Evolutionary conservation across 2,888 invertebrate genomes (phyloP).

Genomic region (Galeopsomyia nigrocyanea): DNA sequence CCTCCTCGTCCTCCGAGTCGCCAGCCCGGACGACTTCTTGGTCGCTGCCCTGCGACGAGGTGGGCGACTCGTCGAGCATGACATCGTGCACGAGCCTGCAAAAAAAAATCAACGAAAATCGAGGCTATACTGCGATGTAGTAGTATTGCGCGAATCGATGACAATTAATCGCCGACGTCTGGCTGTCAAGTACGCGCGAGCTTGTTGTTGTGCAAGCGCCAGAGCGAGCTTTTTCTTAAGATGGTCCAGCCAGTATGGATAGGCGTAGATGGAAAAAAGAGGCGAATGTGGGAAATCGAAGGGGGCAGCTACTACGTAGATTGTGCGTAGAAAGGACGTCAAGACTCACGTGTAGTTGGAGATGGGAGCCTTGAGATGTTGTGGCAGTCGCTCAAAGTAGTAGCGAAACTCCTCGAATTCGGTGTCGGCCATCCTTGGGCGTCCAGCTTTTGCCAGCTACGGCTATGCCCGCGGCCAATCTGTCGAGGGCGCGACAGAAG

Average conservation of each 20-base stretch:
- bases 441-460: neutral
- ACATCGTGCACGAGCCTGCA: constrained; percentile 87
- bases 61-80: constrained; percentile 84
- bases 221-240: too few relatives aligned
- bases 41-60: constrained; percentile 76
- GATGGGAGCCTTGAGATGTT: constrained; percentile 82
- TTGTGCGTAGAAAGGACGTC: too few relatives aligned
- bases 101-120: constrained; percentile 46
- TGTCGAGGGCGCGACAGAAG: neutral
- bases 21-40: constrained; percentile 55
- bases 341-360: constrained; percentile 91
- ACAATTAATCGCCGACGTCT: too few relatives aligned
- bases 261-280: too few relatives aligned
- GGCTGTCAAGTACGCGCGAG: too few relatives aligned
- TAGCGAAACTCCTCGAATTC: constrained; percentile 94
- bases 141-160: too few relatives aligned
- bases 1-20: constrained; percentile 66
- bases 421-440: constrained; percentile 83
- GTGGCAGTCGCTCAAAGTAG: constrained; percentile 85
- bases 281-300: neutral
- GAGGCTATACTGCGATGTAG: too few relatives aligned
- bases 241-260: too few relatives aligned
- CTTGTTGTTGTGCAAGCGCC: too few relatives aligned
- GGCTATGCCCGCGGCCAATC: constrained; percentile 28
- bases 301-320: neutral